Evolutionary conservation across 2,888 invertebrate genomes (phyloP).

Genomic region (Nipponacmea schrenckii): DNA sequence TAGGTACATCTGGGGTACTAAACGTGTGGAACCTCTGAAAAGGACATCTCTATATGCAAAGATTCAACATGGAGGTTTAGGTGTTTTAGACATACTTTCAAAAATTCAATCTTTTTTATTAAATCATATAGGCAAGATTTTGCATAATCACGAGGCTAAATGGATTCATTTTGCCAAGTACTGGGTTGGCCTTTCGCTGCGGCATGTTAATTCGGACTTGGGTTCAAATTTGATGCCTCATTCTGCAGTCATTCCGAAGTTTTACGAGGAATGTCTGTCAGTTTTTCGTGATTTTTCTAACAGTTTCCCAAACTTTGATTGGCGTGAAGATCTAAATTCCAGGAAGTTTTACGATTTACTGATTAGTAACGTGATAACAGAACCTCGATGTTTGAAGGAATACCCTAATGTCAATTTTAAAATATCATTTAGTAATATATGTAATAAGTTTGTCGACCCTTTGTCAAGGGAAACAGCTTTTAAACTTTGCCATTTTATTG

Average conservation of each 20-base stretch:
- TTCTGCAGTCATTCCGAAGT: too few species aligned
- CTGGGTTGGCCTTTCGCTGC: constrained; percentile 23
- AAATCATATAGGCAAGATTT: constrained; percentile 21
- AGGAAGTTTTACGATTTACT: background rate
- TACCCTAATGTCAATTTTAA: background rate
- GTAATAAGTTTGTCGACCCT: background rate
- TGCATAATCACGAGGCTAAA: constrained; percentile 17
- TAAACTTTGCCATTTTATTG: background rate
- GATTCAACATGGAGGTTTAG: constrained; percentile 23
- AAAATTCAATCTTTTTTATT: constrained; percentile 21
- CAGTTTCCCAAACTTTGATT: background rate
- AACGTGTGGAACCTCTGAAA: constrained; percentile 9
- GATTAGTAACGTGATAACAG: background rate
- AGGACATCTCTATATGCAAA: constrained; percentile 18
- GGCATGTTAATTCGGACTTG: constrained; percentile 15
- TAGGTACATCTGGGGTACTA: background rate
- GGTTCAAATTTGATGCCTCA: too few species aligned
- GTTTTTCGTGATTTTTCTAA: constrained; percentile 8
- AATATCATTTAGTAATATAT: background rate
- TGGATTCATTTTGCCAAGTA: constrained; percentile 24
- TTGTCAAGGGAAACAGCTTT: background rate
- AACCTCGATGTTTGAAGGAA: constrained; percentile 6
- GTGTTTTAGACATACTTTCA: constrained; percentile 17
- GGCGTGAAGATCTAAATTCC: background rate
- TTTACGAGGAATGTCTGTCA: too few species aligned